phyloP scores from a whole-genome alignment of 2,113 vertebrate species.

The Calcarius ornatus region DNA sequence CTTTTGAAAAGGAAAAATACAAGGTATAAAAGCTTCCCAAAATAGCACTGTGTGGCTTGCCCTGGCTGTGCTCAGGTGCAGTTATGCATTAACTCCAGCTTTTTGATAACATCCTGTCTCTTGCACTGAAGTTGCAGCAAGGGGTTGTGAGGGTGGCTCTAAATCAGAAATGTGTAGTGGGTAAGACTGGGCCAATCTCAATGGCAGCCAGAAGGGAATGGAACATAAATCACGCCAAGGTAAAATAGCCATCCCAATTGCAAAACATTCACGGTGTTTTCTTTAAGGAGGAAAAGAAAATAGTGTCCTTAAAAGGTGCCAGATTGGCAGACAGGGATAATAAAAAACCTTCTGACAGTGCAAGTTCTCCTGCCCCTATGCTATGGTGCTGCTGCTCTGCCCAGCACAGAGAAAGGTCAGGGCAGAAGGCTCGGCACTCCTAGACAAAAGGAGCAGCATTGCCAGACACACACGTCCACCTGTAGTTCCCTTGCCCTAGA shows the following conservation, averaged over 20 bases:
- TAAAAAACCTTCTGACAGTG: constrained; percentile 26
- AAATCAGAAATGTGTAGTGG: constrained; percentile 29
- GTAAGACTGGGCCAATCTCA: neutral
- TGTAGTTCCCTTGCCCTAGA: neutral
- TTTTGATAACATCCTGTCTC: constrained; percentile 57
- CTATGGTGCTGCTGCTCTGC: neutral
- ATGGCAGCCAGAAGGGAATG: neutral
- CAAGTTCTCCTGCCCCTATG: neutral
- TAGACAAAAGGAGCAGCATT: neutral
- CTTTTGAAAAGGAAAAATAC: constrained; percentile 37
- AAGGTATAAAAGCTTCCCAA: constrained; percentile 18
- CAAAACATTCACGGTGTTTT: constrained; percentile 45
- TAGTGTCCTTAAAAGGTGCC: neutral
- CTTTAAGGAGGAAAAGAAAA: constrained; percentile 48
- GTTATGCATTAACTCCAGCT: neutral
- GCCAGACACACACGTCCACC: neutral
- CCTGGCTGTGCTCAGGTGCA: constrained; percentile 39
- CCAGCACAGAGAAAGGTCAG: rapidly evolving
- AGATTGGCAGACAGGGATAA: neutral
- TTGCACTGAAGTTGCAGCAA: neutral
- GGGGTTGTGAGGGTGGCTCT: neutral
- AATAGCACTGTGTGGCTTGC: constrained; percentile 7
- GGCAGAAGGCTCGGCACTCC: rapidly evolving
- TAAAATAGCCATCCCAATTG: constrained; percentile 27
- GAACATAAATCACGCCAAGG: constrained; percentile 24